phyloP scores from a whole-genome alignment of 2,797 vertebrate genomes.

The Xerus rutilus region DNA sequence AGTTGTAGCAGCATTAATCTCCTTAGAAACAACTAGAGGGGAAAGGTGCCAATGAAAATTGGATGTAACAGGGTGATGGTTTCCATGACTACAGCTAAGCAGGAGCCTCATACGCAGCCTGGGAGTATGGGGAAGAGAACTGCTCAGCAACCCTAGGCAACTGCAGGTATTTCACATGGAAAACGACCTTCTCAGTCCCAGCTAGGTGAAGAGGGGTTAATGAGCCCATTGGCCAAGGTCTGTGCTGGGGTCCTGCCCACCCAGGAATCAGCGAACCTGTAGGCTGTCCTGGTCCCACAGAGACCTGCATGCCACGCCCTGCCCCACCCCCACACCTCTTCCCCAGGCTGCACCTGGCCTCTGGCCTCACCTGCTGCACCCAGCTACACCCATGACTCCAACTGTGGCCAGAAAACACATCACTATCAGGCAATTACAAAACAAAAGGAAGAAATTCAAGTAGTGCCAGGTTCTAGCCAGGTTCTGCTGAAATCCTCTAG shows the following conservation, averaged over 20 bases:
- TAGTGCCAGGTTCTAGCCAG: neutral
- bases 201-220: neutral
- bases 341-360: constrained; percentile 74
- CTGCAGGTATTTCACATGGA: neutral
- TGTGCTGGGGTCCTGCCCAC: neutral
- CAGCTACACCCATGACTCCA: constrained; percentile 68
- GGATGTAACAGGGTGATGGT: neutral
- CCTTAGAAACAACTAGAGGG: neutral
- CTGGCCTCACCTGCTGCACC: constrained; percentile 69
- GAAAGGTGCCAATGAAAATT: neutral
- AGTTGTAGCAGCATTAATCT: neutral
- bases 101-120: neutral
- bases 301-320: constrained; percentile 15
- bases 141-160: accelerated
- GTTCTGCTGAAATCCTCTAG: neutral
- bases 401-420: constrained; percentile 65
- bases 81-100: neutral
- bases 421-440: constrained; percentile 62
- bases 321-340: neutral
- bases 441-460: constrained; percentile 63
- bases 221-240: neutral
- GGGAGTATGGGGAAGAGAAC: neutral
- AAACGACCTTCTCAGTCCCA: accelerated
- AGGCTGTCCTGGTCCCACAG: neutral
- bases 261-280: neutral